Base-by-base conservation (phyloP, 2,888 invertebrate species). In the Xanthia icteritia region DNA sequence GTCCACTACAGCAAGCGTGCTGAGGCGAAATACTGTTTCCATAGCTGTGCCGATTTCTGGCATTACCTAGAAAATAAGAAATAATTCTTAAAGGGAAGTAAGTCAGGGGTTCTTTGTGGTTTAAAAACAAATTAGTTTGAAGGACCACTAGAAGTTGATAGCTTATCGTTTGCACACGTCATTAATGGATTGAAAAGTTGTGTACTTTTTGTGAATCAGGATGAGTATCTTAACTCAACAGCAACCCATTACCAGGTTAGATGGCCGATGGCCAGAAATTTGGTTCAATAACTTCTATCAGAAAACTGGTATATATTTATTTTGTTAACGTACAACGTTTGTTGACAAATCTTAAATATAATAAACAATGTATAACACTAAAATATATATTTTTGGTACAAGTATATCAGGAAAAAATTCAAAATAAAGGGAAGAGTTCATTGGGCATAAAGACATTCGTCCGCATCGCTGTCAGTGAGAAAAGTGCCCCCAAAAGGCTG, bases 11-110 rank as follows among this genome's bases (percentile, higher is more conserved):
- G 92, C 87, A 0, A 78, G 75, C 9, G 91, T 93, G 70, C 93
- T 93, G 51, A 94, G 82, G 1, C 94, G 92, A 77, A 93, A 94
- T 15, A 93, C 56, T 1, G 94, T 93, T 72, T 94, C 93, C 87
- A 95, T 83, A 0, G 94, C 94, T 13, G 86, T 88, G 0, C 94
- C 95, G 0, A 85, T 79, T 27, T 87, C 84, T 20, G 94, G 94
- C 13, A 86, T 82, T 17, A 93, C 85, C 95, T 95, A 81, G 27
- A 88, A 77, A n/a, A 51, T 1, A 39, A 51, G 0, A 23, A 45
- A 15, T 2, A 3, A 36, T n/a, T 36, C 5, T 36, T 9, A 67
- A 17, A 31, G 2, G 8, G 8, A 31, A 13, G 42, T 27, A 11
- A 15, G 27, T 27, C 8, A 58, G 58, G 3, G 3, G 8, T 8